Percentiles rank a stretch among this genome's conserved stretches.
Conservation (phyloP, 2,888 invertebrate genomes). For the Lycaena phlaeas region DNA sequence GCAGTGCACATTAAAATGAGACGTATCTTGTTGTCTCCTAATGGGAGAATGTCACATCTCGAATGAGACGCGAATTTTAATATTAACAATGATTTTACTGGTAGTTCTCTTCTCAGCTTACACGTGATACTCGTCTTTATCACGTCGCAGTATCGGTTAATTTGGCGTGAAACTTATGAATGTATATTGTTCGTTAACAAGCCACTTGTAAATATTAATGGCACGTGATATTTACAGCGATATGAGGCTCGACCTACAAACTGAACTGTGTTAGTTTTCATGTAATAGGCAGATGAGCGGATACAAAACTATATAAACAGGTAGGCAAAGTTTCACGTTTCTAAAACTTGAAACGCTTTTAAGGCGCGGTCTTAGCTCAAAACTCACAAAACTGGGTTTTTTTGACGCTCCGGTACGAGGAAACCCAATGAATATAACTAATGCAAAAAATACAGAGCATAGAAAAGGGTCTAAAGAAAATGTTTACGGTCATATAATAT, state of each 20-base stretch:
- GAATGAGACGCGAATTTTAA: conserved; percentile 38
- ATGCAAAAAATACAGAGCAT: too few relatives aligned
- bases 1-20: conserved; percentile 35
- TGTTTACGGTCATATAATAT: too few relatives aligned
- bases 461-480: too few relatives aligned
- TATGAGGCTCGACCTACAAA: conserved; percentile 19
- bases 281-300: conserved; percentile 1
- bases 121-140: conserved; percentile 14
- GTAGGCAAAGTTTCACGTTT: too few relatives aligned
- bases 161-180: conserved; percentile 22
- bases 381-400: too few relatives aligned
- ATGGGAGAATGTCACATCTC: conserved; percentile 41
- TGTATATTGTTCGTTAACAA: conserved; percentile 43
- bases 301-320: too few relatives aligned
- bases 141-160: conserved; percentile 10
- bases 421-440: too few relatives aligned
- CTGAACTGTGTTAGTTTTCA: conserved; percentile 4
- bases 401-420: too few relatives aligned
- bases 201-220: conserved; percentile 51
- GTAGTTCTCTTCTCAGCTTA: conserved; percentile 2
- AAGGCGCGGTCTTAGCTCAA: too few relatives aligned
- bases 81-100: conserved; percentile 40
- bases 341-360: too few relatives aligned
- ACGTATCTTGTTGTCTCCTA: conserved; percentile 48
- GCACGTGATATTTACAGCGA: conserved; percentile 28